A percentile compares a stretch with the other conserved stretches of the same genome.
These are phyloP conservation scores for Gymnoscopelus microlampas DNA, from an alignment of 2,797 vertebrate species.

Conservation along the genomic window DNA sequence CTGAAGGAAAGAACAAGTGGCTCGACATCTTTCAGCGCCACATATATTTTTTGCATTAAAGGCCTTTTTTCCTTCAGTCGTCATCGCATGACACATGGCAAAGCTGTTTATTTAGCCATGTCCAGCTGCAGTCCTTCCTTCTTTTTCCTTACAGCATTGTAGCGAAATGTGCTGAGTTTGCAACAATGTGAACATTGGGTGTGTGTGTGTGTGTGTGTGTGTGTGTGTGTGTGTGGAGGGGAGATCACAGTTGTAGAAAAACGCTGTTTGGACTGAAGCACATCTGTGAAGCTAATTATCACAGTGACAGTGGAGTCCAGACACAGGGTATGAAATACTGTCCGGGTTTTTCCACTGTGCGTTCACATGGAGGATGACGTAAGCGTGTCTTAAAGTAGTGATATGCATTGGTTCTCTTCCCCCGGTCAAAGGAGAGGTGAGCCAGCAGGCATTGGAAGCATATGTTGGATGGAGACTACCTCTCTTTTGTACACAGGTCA, in stretches of 20 bases:
- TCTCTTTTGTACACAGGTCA: too few species aligned
- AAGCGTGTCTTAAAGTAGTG: conserved; percentile 14
- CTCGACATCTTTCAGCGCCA: too few species aligned
- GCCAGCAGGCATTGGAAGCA: conserved; percentile 19
- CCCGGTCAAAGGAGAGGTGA: conserved; percentile 7
- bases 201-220: too few species aligned
- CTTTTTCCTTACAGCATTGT: conserved; percentile 4
- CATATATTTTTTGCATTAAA: too few species aligned
- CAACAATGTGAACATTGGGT: not conserved
- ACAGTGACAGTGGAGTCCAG: not conserved
- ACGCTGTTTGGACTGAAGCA: not conserved
- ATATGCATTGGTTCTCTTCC: not conserved
- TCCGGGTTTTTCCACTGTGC: not conserved
- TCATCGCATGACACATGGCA: too few species aligned
- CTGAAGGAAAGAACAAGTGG: too few species aligned
- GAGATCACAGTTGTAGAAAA: not conserved
- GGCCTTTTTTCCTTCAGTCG: too few species aligned
- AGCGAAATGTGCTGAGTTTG: conserved; percentile 7
- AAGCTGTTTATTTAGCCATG: too few species aligned
- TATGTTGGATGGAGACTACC: conserved; percentile 10
- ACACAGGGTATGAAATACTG: not conserved
- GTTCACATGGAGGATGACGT: conserved; percentile 13
- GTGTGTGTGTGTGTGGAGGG: not conserved
- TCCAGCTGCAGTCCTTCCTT: too few species aligned
- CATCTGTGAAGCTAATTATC: conserved; percentile 8